These are phyloP conservation scores for Scopus umbretta DNA, from an alignment of 2,113 vertebrate species.

Conservation along the genomic window DNA sequence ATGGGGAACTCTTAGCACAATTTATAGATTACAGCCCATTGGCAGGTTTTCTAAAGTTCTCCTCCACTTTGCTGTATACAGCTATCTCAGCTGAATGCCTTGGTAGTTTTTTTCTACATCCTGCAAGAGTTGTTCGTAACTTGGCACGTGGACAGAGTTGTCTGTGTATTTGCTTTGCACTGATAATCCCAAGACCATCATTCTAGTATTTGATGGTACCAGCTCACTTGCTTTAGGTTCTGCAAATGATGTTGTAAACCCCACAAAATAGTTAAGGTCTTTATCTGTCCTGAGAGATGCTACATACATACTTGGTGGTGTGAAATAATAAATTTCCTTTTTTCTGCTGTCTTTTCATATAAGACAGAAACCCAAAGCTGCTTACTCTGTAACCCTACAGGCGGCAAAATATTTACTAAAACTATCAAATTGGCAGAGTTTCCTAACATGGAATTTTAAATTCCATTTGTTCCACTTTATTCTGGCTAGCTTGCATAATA, in stretches of 20 bases:
- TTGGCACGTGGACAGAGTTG: background rate
- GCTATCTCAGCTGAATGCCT: background rate
- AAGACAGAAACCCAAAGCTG: background rate
- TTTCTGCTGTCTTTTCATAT: background rate
- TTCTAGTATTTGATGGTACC: background rate
- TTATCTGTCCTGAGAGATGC: background rate
- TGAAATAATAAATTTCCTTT: background rate
- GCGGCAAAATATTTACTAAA: background rate
- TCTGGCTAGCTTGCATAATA: background rate
- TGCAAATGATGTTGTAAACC: background rate
- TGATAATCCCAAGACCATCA: background rate
- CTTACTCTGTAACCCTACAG: background rate
- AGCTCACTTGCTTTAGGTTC: background rate
- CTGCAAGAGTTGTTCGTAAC: background rate
- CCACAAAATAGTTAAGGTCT: background rate
- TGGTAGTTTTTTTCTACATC: background rate
- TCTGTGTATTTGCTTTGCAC: background rate
- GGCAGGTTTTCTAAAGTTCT: background rate
- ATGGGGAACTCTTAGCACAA: background rate
- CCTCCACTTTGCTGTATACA: background rate
- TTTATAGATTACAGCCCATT: background rate
- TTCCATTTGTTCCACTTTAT: background rate
- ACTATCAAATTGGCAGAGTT: background rate
- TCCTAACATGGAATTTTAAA: background rate
- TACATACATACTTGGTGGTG: background rate